Evolutionary conservation across 2,113 vertebrate genomes (phyloP), one percentile per base, ranked within the genome.

Genomic region (Heloderma charlesbogerti): DNA sequence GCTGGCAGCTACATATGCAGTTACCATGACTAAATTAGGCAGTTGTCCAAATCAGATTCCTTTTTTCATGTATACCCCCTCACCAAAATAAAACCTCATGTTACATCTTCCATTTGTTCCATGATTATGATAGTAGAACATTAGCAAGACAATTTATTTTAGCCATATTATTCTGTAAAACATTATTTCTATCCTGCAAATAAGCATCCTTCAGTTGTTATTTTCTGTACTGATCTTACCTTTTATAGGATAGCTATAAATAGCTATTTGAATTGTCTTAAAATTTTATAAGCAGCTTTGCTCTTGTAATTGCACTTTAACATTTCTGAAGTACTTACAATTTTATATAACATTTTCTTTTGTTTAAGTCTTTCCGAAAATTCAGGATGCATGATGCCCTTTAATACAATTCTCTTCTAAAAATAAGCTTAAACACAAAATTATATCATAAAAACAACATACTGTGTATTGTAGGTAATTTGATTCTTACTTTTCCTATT

Each of bases 171-270:
- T 93, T 92, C 6, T 94, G 94, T 88, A 86, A 91, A 88, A 82
- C 16, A 71, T 37, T 15, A 48, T 34, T 71, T 78, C 40, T 69
- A 29, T 31, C 25, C 45, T 79, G 51, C 15, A 85, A 69, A 69
- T 57, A 72, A 60, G 25, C 43, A 31, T 78, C 2, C 69, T 93
- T 94, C 78, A 34, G 66, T 78, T 86, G 83, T 20, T 84, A 51
- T 84, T 90, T 94, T 94, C 89, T 94, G 88, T 89, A 92, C 88
- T 86, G 91, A 54, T 27, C 27, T 34, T 87, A 79, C 88, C 78
- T 80, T 93, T 92, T 51, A 82, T 34, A 81, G 93, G 48, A 45
- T 91, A 94, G 89, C 78, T 37, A 75, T 87, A 92, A 95, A 93
- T 0, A 2, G 86, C 87, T 54, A 79, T 93, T 88, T 79, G 72